Percentiles rank a stretch among this genome's conserved stretches.
These are phyloP conservation scores for Osmoderma eremita DNA, from an alignment of 2,888 invertebrate genomes.

Conservation along the genomic window DNA sequence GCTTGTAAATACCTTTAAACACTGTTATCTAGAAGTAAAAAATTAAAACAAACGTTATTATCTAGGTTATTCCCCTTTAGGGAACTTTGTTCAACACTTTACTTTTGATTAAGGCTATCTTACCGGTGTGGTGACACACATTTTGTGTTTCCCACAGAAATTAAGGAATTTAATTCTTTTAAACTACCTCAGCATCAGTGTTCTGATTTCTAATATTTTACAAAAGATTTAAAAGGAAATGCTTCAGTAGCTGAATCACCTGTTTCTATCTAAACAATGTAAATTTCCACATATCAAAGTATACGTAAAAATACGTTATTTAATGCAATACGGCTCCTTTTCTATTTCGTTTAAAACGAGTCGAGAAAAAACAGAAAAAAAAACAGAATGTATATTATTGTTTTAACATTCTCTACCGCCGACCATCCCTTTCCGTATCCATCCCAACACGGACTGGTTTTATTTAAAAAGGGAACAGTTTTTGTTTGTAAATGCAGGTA, in stretches of 20 bases:
- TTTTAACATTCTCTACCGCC: constrained; percentile 25
- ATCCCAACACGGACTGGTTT: constrained; percentile 40
- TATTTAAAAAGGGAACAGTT: constrained; percentile 40
- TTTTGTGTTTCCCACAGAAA: constrained; percentile 28
- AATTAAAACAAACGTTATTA: constrained; percentile 36
- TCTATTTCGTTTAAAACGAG: too few relatives aligned
- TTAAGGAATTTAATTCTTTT: too few relatives aligned
- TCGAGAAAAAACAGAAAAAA: too few relatives aligned
- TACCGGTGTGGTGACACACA: constrained; percentile 29
- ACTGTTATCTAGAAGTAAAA: constrained; percentile 32
- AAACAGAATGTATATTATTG: constrained; percentile 25
- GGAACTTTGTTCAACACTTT: constrained; percentile 27
- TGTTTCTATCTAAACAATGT: too few relatives aligned
- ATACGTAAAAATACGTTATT: too few relatives aligned
- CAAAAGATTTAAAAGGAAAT: too few relatives aligned
- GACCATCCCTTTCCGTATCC: constrained; percentile 33
- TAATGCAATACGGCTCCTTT: too few relatives aligned
- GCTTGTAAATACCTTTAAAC: constrained; percentile 29
- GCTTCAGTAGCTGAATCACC: too few relatives aligned
- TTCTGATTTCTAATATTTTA: too few relatives aligned
- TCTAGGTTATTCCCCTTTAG: constrained; percentile 35
- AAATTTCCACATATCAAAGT: too few relatives aligned
- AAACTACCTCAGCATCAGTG: too few relatives aligned
- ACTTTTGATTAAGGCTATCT: constrained; percentile 17
- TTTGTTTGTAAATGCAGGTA: constrained; percentile 42